These are phyloP conservation scores for Ficedula albicollis DNA, from an alignment of 2,797 vertebrate species.

Conservation along the genomic window DNA sequence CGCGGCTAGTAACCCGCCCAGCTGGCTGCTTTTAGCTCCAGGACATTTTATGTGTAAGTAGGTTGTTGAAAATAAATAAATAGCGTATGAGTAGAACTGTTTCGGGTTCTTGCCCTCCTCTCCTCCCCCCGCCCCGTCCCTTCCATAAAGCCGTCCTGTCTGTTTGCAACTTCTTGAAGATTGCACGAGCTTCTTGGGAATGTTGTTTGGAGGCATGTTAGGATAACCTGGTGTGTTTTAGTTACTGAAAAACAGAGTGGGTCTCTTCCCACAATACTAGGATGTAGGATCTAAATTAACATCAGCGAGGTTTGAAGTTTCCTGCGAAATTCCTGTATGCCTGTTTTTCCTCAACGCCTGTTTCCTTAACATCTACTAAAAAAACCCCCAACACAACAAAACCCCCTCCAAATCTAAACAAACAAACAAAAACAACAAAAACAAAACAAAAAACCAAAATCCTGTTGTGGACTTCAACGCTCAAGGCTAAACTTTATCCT, in stretches of 20 bases:
- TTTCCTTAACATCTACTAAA: neutral
- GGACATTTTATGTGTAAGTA: constrained; percentile 9
- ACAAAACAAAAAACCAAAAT: neutral
- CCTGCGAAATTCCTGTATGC: neutral
- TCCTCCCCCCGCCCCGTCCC: rapidly evolving
- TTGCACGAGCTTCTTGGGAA: neutral
- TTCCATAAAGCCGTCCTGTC: neutral
- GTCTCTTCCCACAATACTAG: neutral
- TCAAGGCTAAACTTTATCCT: neutral
- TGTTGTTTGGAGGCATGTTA: neutral
- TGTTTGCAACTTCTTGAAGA: neutral
- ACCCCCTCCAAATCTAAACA: neutral
- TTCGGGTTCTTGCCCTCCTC: neutral
- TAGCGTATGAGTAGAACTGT: neutral
- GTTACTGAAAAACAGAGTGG: neutral
- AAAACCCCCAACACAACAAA: neutral
- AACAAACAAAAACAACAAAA: neutral
- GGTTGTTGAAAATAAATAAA: constrained; percentile 40
- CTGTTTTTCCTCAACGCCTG: neutral
- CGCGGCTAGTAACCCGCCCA: constrained; percentile 28
- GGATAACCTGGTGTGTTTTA: neutral
- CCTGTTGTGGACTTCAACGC: neutral
- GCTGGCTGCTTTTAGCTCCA: constrained; percentile 32
- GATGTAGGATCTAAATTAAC: neutral
- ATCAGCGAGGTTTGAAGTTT: neutral